Conservation (phyloP, 2,797 vertebrate genomes). For the Centroberyx gerrardi region DNA sequence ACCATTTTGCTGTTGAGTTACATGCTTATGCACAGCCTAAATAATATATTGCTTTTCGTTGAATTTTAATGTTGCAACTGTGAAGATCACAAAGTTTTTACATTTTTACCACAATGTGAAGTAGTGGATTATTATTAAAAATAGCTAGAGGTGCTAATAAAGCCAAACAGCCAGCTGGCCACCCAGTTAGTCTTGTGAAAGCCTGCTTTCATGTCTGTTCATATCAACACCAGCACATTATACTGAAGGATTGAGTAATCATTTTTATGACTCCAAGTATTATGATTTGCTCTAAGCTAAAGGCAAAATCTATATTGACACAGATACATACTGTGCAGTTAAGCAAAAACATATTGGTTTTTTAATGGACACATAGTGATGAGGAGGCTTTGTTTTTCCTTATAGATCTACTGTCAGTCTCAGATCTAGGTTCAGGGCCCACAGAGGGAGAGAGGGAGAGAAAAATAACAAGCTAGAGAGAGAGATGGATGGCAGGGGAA, state of each 20-base stretch:
- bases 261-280: constrained; percentile 1
- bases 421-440: constrained; percentile 48
- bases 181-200: not conserved
- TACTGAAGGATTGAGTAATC: not conserved
- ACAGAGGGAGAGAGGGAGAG: constrained; percentile 32
- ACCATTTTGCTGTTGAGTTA: no score
- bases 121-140: no score
- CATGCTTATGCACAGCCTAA: no score
- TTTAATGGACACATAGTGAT: constrained; percentile 46
- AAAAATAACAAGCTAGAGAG: constrained; percentile 42
- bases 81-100: no score
- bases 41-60: no score
- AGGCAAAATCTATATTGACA: constrained; percentile 36
- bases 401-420: constrained; percentile 34
- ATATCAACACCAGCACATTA: not conserved
- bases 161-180: no score
- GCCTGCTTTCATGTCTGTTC: constrained; percentile 7
- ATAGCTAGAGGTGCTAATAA: no score
- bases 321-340: constrained; percentile 16
- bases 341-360: constrained; percentile 24
- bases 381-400: constrained; percentile 50
- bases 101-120: no score
- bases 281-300: constrained; percentile 13
- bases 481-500: constrained; percentile 28
- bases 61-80: no score